Conservation (phyloP, 2,797 vertebrate genomes). For the Ateles fusciceps region DNA sequence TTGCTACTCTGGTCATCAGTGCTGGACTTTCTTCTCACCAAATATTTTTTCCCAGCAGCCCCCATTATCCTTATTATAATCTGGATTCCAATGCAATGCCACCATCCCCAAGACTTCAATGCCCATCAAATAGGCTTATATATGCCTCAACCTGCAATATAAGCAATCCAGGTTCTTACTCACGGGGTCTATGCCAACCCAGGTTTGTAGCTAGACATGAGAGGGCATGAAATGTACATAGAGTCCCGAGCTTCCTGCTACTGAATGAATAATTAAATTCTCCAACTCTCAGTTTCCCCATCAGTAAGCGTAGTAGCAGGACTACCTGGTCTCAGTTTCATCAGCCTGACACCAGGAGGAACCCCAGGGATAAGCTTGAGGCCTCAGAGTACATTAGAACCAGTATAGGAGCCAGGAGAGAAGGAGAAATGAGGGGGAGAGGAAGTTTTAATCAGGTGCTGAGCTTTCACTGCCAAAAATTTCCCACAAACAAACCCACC, state of each 20-base stretch:
- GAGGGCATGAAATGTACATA: not conserved
- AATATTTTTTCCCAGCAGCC: not conserved
- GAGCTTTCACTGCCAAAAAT: constrained; percentile 61
- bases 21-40: not conserved
- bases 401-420: not conserved
- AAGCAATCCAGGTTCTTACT: not conserved
- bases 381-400: not conserved
- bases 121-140: not conserved
- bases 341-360: not conserved
- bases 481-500: constrained; percentile 67
- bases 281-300: constrained; percentile 4
- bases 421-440: not conserved
- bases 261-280: not conserved
- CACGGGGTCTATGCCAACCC: not conserved
- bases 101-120: not conserved
- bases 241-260: not conserved
- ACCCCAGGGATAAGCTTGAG: not conserved
- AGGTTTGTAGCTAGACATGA: not conserved
- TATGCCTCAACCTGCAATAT: not conserved
- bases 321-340: not conserved
- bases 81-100: not conserved
- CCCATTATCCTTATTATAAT: not conserved
- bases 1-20: not conserved
- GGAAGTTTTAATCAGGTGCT: constrained; percentile 72
- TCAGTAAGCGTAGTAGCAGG: not conserved